A percentile compares a stretch with the other conserved stretches of the same genome.
Evolutionary conservation across 2,113 vertebrate species (phyloP).

Genomic region (Bothrops jararaca): DNA sequence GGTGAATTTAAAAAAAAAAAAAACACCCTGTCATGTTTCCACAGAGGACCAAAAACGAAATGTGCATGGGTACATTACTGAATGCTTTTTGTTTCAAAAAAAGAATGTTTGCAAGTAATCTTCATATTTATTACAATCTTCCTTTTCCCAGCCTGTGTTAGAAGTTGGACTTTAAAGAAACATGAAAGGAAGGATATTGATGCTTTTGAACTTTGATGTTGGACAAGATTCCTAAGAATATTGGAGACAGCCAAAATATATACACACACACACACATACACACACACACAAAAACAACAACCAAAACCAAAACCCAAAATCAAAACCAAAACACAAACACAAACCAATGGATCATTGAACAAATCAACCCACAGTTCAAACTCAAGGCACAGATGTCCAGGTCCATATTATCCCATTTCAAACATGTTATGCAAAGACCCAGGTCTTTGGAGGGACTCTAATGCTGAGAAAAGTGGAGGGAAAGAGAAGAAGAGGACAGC

Average conservation of each 20-base stretch:
- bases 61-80: not conserved
- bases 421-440: not conserved
- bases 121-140: not conserved
- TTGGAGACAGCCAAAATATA: not conserved
- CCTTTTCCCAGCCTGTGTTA: not conserved
- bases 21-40: not conserved
- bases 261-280: too few species aligned
- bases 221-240: not conserved
- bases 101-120: not conserved
- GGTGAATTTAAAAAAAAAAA: not conserved
- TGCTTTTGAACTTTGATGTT: not conserved
- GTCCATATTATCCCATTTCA: not conserved
- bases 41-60: not conserved
- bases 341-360: not conserved
- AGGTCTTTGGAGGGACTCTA: not conserved
- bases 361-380: not conserved
- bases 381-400: not conserved
- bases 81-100: not conserved
- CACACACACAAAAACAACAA: too few species aligned
- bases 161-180: not conserved
- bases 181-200: not conserved
- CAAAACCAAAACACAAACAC: too few species aligned
- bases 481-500: not conserved
- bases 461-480: not conserved
- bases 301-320: not conserved